Percentiles rank a stretch among this genome's conserved stretches.
Evolutionary conservation across 2,113 vertebrate species (phyloP).

Genomic region (Catagonus wagneri): DNA sequence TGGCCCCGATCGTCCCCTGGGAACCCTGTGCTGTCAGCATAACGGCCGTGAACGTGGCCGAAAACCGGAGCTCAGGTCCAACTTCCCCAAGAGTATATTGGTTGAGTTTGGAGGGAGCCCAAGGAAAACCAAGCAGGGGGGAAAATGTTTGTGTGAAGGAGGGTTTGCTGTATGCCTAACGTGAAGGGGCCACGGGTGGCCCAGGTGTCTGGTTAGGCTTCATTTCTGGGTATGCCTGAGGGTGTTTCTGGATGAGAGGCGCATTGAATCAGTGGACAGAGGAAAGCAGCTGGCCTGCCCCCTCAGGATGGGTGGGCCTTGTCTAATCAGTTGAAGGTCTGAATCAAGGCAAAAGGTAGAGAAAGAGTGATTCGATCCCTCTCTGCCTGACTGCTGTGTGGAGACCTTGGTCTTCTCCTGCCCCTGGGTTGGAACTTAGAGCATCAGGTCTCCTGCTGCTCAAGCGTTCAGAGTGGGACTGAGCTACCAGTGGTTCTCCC

Average conservation of each 20-base stretch:
- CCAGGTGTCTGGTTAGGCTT: no score
- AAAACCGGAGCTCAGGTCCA: accelerated
- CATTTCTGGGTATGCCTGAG: neutral
- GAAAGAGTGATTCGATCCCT: neutral
- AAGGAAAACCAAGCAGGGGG: accelerated
- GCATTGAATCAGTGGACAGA: neutral
- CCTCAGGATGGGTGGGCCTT: accelerated
- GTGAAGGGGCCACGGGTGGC: accelerated
- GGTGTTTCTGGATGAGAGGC: neutral
- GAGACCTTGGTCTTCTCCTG: neutral
- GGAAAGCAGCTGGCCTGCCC: neutral
- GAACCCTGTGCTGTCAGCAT: accelerated
- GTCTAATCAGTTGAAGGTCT: neutral
- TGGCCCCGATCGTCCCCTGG: accelerated
- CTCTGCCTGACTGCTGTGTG: neutral
- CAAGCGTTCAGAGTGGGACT: neutral
- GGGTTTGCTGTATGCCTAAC: accelerated
- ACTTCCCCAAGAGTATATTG: accelerated
- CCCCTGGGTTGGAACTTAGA: no score
- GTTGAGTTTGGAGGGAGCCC: neutral
- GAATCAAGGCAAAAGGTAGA: neutral
- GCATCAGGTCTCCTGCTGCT: neutral
- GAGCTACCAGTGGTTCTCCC: neutral
- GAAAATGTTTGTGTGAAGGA: accelerated
- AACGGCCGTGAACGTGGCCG: accelerated